A percentile compares a stretch with the other conserved stretches of the same genome.
phyloP scores from a whole-genome alignment of 2,113 vertebrate genomes.

The Conger conger region DNA sequence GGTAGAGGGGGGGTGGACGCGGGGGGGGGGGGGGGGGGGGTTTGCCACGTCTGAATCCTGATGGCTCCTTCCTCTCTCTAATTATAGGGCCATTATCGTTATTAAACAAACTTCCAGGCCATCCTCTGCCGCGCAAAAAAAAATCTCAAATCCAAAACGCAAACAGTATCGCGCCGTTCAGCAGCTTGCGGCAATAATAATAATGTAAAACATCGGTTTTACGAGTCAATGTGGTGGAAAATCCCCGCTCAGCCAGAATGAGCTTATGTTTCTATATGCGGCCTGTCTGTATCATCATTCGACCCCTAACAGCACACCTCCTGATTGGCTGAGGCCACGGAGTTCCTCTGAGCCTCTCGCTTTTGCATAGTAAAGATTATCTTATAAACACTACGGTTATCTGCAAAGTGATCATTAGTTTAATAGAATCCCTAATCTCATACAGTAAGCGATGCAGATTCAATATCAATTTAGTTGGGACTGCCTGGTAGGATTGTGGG shows the following conservation, averaged over 20 bases:
- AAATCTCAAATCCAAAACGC: conserved; percentile 29
- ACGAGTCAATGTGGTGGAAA: conserved; percentile 15
- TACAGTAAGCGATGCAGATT: background rate
- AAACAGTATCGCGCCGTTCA: conserved; percentile 33
- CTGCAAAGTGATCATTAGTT: conserved; percentile 24
- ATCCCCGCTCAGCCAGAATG: conserved; percentile 13
- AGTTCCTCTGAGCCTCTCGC: background rate
- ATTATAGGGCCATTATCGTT: conserved; percentile 31
- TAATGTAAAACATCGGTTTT: conserved; percentile 27
- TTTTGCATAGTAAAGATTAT: conserved; percentile 14
- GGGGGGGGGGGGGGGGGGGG: conserved; percentile 21
- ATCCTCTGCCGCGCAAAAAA: conserved; percentile 14
- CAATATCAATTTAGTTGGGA: background rate
- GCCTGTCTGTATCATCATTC: background rate
- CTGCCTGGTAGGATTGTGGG: background rate
- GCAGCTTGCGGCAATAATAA: conserved; percentile 24
- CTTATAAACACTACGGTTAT: conserved; percentile 23
- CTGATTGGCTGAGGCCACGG: background rate
- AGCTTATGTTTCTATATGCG: conserved; percentile 14
- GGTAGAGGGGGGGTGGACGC: conserved; percentile 30
- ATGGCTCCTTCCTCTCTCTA: conserved; percentile 17
- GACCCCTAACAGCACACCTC: background rate
- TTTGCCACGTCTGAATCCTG: conserved; percentile 7
- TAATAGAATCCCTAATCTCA: conserved; percentile 17
- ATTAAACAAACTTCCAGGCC: conserved; percentile 29